A percentile compares a stretch with the other conserved stretches of the same genome.
These are phyloP conservation scores for Tribolium castaneum DNA, from an alignment of 1,140 invertebrate genomes.

Conservation along the genomic window DNA sequence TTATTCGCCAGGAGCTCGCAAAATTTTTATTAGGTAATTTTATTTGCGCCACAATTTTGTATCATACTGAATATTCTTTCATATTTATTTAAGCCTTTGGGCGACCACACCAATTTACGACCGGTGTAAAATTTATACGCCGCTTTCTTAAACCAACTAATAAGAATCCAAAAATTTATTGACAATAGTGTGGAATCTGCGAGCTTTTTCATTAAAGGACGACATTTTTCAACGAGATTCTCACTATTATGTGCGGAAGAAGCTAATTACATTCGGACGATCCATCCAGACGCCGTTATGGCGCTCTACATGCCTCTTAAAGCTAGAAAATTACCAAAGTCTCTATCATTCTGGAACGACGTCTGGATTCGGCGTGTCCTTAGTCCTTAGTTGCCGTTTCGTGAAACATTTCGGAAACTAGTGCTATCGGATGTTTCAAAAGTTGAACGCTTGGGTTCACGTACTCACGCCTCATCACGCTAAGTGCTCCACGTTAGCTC, in stretches of 20 bases:
- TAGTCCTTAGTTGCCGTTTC: slow-evolving; percentile 19
- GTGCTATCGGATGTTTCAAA: slow-evolving; percentile 23
- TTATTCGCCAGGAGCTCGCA: slow-evolving; percentile 29
- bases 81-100: slow-evolving; percentile 1
- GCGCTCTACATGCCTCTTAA: slow-evolving; percentile 18
- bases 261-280: slow-evolving; percentile 42
- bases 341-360: slow-evolving; percentile 27
- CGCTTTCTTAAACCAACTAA: neutral
- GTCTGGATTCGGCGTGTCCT: slow-evolving; percentile 30
- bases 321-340: slow-evolving; percentile 26
- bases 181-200: neutral
- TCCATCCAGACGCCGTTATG: slow-evolving; percentile 43
- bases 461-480: slow-evolving; percentile 32
- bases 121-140: neutral
- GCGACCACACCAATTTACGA: neutral
- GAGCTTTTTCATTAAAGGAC: neutral
- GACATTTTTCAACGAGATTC: slow-evolving; percentile 12
- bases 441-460: slow-evolving; percentile 26
- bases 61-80: neutral
- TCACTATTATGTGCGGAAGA: neutral
- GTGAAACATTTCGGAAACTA: slow-evolving; percentile 30
- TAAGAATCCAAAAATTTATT: neutral
- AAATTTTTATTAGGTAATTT: slow-evolving; percentile 31
- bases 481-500: slow-evolving; percentile 22
- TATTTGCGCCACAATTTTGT: slow-evolving; percentile 24